Evolutionary conservation across 2,113 vertebrate species (phyloP), one percentile per base, ranked within the genome.

Genomic region (Chunga burmeisteri): DNA sequence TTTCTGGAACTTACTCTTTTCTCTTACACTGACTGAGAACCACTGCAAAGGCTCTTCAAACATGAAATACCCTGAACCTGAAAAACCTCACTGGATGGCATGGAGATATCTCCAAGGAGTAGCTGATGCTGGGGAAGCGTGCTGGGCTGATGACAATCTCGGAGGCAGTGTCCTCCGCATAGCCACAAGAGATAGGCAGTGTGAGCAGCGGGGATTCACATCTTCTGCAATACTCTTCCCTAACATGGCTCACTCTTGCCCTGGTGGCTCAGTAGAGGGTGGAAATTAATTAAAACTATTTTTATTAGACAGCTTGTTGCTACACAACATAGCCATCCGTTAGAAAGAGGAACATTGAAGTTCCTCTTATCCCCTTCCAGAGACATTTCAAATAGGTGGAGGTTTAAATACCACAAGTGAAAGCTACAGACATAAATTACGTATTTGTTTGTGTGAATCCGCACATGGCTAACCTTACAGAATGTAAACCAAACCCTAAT

Each of bases 371-470:
- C 84, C 74, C 26, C 58, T 95, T 96, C 89, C 91, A 96, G 82
- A 87, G 67, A 77, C 75, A 71, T 86, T 94, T 91, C 73, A 88
- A 96, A 88, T 80, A 95, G 95, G 95, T 95, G 90, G 81, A 95
- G 67, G 66, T 91, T 92, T 91, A 93, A 93, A 93, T 90, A 94
- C 94, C 92, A 18, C 85, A 92, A 94, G 90, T 91, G 86, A 92
- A 96, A 97, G 88, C 84, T 96, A 49, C 86, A 93, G 90, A 80
- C 81, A 88, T 47, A 87, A 96, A 97, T 61, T 80, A 61, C 59
- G 10, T 91, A 94, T 96, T 95, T 94, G 94, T 96, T 97, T 96
- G 96, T 91, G 96, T 94, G 96, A 93, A 88, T 96, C 90, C 4
- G 29, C 88, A 93, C 93, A 96, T 66, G 93, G 95, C 83, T 90